These are phyloP conservation scores for Drosophila stalkeri DNA, from an alignment of 2,888 invertebrate genomes.

Conservation along the genomic window DNA sequence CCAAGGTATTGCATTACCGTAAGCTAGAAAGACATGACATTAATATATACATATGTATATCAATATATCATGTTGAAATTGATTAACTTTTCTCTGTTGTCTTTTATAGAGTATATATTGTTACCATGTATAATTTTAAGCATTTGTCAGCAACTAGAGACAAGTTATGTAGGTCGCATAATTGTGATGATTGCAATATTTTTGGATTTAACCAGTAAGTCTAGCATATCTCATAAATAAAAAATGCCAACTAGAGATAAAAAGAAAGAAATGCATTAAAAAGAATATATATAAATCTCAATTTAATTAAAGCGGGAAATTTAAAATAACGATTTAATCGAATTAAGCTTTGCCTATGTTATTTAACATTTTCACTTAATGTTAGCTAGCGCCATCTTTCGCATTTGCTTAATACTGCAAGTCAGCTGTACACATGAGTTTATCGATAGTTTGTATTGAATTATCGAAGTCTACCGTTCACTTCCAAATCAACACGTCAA, in stretches of 20 bases:
- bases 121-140: conserved; percentile 15
- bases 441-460: conserved; percentile 2
- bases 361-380: conserved; percentile 3
- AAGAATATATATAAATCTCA: background rate
- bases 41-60: background rate
- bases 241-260: conserved; percentile 4
- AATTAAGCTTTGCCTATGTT: conserved; percentile 6
- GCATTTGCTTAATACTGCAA: background rate
- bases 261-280: background rate
- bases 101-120: conserved; percentile 1
- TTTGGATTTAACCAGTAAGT: conserved; percentile 31
- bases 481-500: conserved; percentile 66
- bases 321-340: background rate
- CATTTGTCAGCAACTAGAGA: conserved; percentile 38
- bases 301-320: background rate
- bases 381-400: conserved; percentile 39
- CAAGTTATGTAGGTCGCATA: conserved; percentile 16
- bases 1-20: background rate
- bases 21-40: background rate
- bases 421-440: conserved; percentile 13
- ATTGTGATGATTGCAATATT: conserved; percentile 13
- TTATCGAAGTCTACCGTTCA: conserved; percentile 48
- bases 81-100: background rate
- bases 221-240: conserved; percentile 27
- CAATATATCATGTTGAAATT: background rate